Evolutionary conservation across 2,888 invertebrate species (phyloP), one percentile per base, ranked within the genome.

Genomic region (Agriotes lineatus): DNA sequence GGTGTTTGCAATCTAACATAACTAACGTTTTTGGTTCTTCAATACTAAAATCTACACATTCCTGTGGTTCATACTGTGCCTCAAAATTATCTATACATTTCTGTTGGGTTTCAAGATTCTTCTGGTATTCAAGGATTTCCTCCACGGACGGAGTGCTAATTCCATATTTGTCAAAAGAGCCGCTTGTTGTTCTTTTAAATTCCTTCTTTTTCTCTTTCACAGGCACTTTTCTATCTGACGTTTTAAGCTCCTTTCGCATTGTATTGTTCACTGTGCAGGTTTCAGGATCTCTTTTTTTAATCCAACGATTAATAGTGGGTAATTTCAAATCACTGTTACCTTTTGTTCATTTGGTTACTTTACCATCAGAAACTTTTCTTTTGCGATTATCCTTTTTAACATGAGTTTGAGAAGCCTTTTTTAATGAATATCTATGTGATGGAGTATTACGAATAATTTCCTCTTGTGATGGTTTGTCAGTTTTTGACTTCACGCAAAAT

Each of bases 1-100:
- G 57, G 42, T 72, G 63, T 54, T 72, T 74, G 35, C 74, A 74
- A 60, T 72, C 67, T 52, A 69, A 60, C 14, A 54, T 9, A 10
- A 45, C 39, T 25, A 19, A 7, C 30, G 16, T 6, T 44, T 14
- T 12, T 0, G 54, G 19, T 35, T 69, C 58, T 1, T 44, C 30
- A 0, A 44, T n/a, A 30, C 52, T 33, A 16, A 67, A 59, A 7
- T 65, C 44, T 22, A 62, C 37, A 0, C 62, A 20, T 33, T 67
- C 61, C 25, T 62, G 48, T 22, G 63, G 63, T 44, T 67, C 58
- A 1, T 65, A 52, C 22, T 61, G 5, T 22, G 4, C 18, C 1
- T 66, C 57, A 1, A 69, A 37, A 16, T 50, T 58, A 2, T 67
- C 52, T 2, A 70, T 56, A 18, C 52, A 16, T 42, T 54, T 0